Conservation (phyloP, 2,888 invertebrate species). For the Biston stratarius region DNA sequence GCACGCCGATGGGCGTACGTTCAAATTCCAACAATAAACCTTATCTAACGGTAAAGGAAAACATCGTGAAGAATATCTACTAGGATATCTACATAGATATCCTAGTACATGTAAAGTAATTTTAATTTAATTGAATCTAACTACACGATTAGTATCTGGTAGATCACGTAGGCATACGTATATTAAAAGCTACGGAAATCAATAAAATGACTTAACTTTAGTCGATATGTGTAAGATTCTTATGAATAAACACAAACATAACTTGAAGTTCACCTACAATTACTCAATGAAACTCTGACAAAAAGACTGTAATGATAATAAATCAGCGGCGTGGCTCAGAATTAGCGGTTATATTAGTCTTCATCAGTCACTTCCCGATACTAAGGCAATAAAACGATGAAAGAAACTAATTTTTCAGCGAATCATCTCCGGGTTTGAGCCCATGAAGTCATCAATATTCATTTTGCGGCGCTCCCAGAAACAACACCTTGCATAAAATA, state of each 20-base stretch:
- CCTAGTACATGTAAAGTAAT: no score
- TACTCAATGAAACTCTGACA: conserved; percentile 51
- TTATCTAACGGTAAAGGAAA: no score
- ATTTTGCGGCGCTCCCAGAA: conserved; percentile 83
- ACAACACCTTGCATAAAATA: conserved; percentile 76
- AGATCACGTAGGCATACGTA: no score
- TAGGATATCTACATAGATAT: no score
- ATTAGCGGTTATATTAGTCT: conserved; percentile 84
- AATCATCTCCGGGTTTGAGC: conserved; percentile 79
- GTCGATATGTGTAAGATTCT: no score
- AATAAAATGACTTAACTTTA: no score
- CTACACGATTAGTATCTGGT: no score
- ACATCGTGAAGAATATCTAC: no score
- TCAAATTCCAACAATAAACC: no score
- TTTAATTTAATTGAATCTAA: no score
- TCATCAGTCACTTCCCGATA: conserved; percentile 77
- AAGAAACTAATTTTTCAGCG: conserved; percentile 85
- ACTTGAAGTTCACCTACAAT: conserved; percentile 38
- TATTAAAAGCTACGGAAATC: no score
- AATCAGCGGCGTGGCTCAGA: conserved; percentile 75
- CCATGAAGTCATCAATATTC: conserved; percentile 86
- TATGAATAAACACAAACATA: neutral
- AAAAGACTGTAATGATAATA: conserved; percentile 60
- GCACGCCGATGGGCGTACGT: no score
- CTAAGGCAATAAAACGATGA: conserved; percentile 83